Evolutionary conservation across 1,140 invertebrate genomes (phyloP), one percentile per base, ranked within the genome.

Genomic region (Trissolcus basalis): DNA sequence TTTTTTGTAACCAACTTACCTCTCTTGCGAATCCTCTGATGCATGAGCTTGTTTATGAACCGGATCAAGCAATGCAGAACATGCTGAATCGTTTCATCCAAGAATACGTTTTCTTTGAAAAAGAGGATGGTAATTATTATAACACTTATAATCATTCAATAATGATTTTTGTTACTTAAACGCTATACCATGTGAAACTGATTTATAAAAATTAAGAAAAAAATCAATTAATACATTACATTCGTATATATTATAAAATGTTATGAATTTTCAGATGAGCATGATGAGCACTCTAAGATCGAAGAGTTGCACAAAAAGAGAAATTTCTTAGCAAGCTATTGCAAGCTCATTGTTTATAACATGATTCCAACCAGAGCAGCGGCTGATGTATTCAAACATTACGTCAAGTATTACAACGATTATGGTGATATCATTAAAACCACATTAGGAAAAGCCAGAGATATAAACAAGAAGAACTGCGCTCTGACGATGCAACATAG

Each of bases 391-490:
- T 98, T 99, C 85, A 97, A 98, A 86, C 95, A 99, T 87, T 99
- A 99, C 86, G 96, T 98, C 51, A 98, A 97, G 92, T 98, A 96
- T 86, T 99, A 98, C 85, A 98, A 98, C 86, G 97, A 99, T 86
- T 99, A 98, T 90, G 98, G 98, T n/a, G 98, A 99, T 86, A 99
- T 99, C 55, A 98, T 99, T 54, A 99, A 99, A 90, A 94, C 95
- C 9, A 98, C 98, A 0, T 89, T 99, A 75, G 95, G 96, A 54
- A 99, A 99, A 89, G 96, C 96, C 0, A 90, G 97, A 72, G 98
- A 99, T 88, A 98, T 99, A 50, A 98, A 98, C 89, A 99, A 98
- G 90, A 93, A 97, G 0, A 95, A 95, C 82, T 99, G 97, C 88
- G 97, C 97, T 4, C 90, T 97, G 74, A 98, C 97, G 3, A 96